Conservation (phyloP, 2,113 vertebrate genomes). For the Dasyornis broadbenti region DNA sequence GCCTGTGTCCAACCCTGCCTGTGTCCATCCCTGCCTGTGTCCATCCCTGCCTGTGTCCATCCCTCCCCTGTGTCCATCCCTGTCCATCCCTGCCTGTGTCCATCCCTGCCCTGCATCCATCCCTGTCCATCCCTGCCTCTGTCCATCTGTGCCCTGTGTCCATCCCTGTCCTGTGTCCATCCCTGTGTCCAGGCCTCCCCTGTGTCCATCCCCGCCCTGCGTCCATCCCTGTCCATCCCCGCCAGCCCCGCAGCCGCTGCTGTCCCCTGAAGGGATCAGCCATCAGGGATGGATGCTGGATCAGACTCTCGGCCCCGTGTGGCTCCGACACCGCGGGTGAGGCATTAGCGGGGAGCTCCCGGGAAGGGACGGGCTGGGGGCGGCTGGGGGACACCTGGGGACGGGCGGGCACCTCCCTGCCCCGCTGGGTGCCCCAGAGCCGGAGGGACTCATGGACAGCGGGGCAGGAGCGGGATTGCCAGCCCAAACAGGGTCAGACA, state of each 20-base stretch:
- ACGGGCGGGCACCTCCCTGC: background rate
- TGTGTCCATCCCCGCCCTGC: background rate
- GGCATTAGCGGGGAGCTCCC: accelerated
- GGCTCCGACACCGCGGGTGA: background rate
- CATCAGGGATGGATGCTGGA: background rate
- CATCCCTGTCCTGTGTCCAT: too few relatives aligned
- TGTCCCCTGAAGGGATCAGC: background rate
- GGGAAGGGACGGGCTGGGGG: background rate
- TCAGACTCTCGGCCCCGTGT: background rate
- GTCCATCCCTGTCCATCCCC: too few relatives aligned
- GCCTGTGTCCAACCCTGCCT: background rate
- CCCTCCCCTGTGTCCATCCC: background rate
- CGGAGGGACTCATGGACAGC: background rate
- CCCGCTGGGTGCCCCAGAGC: accelerated
- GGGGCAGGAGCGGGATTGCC: background rate
- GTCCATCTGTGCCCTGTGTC: background rate
- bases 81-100: too few relatives aligned
- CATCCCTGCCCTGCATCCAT: background rate
- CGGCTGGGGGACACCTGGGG: background rate
- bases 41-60: background rate
- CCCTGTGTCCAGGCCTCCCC: too few relatives aligned
- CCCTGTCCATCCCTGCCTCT: too few relatives aligned
- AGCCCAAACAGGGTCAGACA: accelerated
- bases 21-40: too few relatives aligned
- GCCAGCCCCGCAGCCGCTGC: background rate